Evolutionary conservation across 1,140 invertebrate species (phyloP), one percentile per base, ranked within the genome.

Genomic region (Papilio glaucus): DNA sequence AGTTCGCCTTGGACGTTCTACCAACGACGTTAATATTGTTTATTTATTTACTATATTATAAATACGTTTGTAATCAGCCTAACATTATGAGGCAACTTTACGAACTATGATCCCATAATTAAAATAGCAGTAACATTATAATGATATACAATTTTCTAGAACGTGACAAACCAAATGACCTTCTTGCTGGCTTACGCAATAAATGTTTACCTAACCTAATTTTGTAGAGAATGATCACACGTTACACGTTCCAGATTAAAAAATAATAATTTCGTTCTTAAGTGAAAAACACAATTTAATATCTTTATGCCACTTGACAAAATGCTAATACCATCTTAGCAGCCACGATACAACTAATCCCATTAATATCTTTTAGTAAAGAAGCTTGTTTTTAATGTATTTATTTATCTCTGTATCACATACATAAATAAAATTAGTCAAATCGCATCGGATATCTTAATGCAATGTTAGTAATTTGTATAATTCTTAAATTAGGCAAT

Each of bases 61-160:
- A 21, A 21, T 21, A 21, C 9, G 45, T 63, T 26, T 63, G n/a
- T 2, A 39, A 39, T 8, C 61, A 39, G 9, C 61, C 61, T 63
- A 63, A 63, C 15, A 37, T 26, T n/a, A 63, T 63, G 13, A 39
- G 15, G 61, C 29, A 63, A 63, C 61, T 12, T 63, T 38, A 1
- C 7, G 18, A 63, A 38, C 61, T 38, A 39, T 63, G 12, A 21
- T 39, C n/a, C 33, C 61, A 18, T 18, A 63, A 63, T 63, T 63
- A 39, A 63, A 63, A 39, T 21, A 33, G 33, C 15, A 63, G 33
- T 63, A 63, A 38, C 38, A 38, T 37, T 38, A 63, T 63, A 63
- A 63, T 38, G 18, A 39, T 37, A 4, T 15, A 5, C n/a, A 63
- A 63, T 63, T 63, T 63, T 63, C n/a, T 5, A 18, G 61, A 63